These are phyloP conservation scores for Theretra japonica DNA, from an alignment of 2,888 invertebrate genomes.

Conservation along the genomic window DNA sequence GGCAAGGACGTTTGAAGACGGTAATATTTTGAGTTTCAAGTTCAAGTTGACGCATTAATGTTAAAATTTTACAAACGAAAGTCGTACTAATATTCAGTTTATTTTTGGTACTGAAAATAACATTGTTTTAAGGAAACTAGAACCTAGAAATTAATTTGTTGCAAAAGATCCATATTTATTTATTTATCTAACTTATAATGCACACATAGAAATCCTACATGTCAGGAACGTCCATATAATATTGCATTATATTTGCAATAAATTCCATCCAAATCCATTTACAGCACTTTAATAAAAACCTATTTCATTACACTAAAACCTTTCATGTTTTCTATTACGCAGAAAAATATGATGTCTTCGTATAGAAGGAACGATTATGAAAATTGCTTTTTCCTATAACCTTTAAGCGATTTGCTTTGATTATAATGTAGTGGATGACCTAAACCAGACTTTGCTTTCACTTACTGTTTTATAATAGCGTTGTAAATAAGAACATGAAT, in stretches of 20 bases:
- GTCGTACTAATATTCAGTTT: not conserved
- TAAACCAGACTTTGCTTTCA: not conserved
- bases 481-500: not conserved
- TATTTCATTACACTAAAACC: conserved; percentile 6
- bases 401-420: conserved; percentile 4
- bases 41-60: conserved; percentile 6
- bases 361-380: conserved; percentile 3
- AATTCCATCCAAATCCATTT: too few relatives aligned
- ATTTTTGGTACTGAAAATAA: too few relatives aligned
- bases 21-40: conserved; percentile 17
- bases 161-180: too few relatives aligned
- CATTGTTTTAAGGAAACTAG: too few relatives aligned
- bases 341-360: conserved; percentile 8
- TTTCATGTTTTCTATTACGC: conserved; percentile 3
- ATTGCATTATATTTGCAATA: too few relatives aligned
- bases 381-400: conserved; percentile 22
- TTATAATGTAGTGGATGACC: conserved; percentile 10
- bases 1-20: not conserved
- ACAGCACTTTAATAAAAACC: too few relatives aligned
- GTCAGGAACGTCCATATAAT: too few relatives aligned
- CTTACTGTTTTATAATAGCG: not conserved
- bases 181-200: too few relatives aligned
- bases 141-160: too few relatives aligned
- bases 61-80: not conserved
- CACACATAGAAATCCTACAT: too few relatives aligned